These are phyloP conservation scores for Bufotes viridis DNA, from an alignment of 2,797 vertebrate species.

Conservation along the genomic window DNA sequence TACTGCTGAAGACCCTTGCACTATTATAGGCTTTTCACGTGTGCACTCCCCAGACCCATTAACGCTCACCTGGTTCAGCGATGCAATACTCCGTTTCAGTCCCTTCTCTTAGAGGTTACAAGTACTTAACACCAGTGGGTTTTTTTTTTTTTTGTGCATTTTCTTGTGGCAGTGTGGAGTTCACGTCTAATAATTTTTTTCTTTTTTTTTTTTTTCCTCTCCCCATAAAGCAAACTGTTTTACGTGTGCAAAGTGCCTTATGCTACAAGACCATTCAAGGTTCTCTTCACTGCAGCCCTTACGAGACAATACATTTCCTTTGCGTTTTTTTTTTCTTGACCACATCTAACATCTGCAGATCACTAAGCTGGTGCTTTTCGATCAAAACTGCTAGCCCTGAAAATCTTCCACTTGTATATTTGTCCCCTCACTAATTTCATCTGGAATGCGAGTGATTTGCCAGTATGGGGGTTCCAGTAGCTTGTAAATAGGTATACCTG, in stretches of 20 bases:
- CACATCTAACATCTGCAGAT: slow-evolving; percentile 65
- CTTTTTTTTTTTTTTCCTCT: neutral
- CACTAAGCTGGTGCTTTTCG: slow-evolving; percentile 73
- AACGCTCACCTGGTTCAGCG: neutral
- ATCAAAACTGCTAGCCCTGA: slow-evolving; percentile 64
- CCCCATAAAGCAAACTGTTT: slow-evolving; percentile 50
- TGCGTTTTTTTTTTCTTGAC: slow-evolving; percentile 69
- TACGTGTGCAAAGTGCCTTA: slow-evolving; percentile 79
- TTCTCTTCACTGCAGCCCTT: slow-evolving; percentile 76
- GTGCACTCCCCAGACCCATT: neutral
- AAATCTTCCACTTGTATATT: slow-evolving; percentile 69
- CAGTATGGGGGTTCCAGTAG: slow-evolving; percentile 71
- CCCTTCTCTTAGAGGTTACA: slow-evolving; percentile 8
- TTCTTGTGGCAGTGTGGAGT: slow-evolving; percentile 48
- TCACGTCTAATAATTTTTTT: slow-evolving; percentile 14
- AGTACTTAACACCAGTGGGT: neutral
- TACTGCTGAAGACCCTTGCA: slow-evolving; percentile 30
- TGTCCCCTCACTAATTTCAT: slow-evolving; percentile 59
- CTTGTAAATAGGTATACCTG: slow-evolving; percentile 82
- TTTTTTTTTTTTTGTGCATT: slow-evolving; percentile 16
- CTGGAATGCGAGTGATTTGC: slow-evolving; percentile 76
- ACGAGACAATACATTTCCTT: slow-evolving; percentile 47
- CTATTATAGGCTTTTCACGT: slow-evolving; percentile 20
- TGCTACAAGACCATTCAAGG: slow-evolving; percentile 83
- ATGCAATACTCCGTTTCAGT: slow-evolving; percentile 16